Evolutionary conservation across 2,797 vertebrate genomes (phyloP).

Genomic region (Crocodylus rhombifer): DNA sequence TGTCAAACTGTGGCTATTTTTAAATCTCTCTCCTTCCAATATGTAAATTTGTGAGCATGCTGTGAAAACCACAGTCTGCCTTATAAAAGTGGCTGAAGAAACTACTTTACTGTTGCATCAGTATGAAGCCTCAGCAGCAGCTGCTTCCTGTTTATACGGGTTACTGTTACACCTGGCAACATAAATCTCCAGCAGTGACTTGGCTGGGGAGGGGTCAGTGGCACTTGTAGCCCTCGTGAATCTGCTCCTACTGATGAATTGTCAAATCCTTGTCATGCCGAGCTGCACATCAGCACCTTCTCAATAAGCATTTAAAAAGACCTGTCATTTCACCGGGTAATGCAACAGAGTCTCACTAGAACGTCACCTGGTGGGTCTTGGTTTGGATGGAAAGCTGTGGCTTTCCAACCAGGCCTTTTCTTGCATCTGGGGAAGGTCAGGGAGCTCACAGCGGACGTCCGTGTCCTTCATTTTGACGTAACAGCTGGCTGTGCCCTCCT

Average conservation of each 20-base stretch:
- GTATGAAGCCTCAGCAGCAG: slow-evolving; percentile 13
- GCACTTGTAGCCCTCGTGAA: not conserved
- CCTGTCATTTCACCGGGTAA: fast-evolving
- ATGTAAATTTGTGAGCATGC: slow-evolving; percentile 25
- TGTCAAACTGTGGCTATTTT: slow-evolving; percentile 42
- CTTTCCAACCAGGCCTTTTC: fast-evolving
- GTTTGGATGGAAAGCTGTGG: fast-evolving
- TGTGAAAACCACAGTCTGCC: slow-evolving; percentile 14
- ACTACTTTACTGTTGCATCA: not conserved
- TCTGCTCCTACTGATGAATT: not conserved
- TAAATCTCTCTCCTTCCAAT: not conserved
- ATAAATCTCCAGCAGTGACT: not conserved
- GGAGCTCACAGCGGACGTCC: not conserved
- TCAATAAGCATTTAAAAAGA: fast-evolving
- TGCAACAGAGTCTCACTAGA: not conserved
- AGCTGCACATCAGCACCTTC: fast-evolving
- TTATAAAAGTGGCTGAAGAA: not conserved
- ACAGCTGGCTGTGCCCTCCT: not conserved
- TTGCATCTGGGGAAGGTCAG: fast-evolving
- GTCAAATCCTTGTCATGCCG: fast-evolving
- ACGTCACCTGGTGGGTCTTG: not conserved
- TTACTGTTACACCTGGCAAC: slow-evolving; percentile 10
- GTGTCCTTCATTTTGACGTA: fast-evolving
- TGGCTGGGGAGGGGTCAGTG: not conserved
- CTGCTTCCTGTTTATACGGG: slow-evolving; percentile 62